These are phyloP conservation scores for Meriones unguiculatus DNA, from an alignment of 2,113 vertebrate genomes.

Conservation along the genomic window DNA sequence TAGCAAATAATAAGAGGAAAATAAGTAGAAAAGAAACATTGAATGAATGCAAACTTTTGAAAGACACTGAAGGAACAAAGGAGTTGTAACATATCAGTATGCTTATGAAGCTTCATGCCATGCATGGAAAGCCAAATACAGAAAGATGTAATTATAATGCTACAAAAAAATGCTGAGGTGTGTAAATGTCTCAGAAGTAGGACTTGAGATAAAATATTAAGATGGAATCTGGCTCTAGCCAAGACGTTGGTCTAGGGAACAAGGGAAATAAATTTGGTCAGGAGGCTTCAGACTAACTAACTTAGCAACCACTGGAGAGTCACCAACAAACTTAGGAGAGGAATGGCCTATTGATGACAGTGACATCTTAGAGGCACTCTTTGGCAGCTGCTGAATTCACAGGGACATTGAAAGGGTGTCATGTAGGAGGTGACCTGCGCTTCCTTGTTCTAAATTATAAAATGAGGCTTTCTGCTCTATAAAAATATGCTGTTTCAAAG, in stretches of 20 bases:
- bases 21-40: neutral
- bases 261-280: neutral
- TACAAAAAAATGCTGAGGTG: neutral
- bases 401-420: neutral
- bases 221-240: neutral
- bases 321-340: neutral
- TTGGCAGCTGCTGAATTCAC: conserved; percentile 7
- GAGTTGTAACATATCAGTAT: neutral
- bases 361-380: conserved; percentile 37
- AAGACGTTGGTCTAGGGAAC: conserved; percentile 17
- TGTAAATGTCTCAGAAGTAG: neutral
- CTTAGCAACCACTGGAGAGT: conserved; percentile 5
- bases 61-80: neutral
- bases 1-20: neutral
- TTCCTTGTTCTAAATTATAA: conserved; percentile 13
- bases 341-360: neutral
- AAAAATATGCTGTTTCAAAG: neutral
- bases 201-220: neutral
- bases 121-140: neutral
- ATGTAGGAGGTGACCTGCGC: neutral
- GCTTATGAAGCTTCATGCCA: neutral
- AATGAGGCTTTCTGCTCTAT: neutral
- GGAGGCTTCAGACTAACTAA: neutral
- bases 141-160: neutral
- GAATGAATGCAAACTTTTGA: neutral